A percentile compares a stretch with the other conserved stretches of the same genome.
Evolutionary conservation across 1,140 invertebrate species (phyloP).

Genomic region (Copidosoma floridanum): DNA sequence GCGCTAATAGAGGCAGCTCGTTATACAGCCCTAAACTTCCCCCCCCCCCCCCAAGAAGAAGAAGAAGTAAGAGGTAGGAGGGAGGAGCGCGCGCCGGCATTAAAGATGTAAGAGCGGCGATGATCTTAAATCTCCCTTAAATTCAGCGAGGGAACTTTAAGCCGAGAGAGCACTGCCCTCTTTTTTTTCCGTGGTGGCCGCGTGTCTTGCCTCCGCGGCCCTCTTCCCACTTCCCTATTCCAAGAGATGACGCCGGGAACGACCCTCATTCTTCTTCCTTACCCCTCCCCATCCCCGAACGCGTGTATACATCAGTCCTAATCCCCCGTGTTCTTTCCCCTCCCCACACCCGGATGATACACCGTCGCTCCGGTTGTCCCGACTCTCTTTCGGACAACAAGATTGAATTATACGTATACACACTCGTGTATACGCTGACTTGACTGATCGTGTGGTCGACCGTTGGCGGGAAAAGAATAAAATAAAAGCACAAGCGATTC

Average conservation of each 20-base stretch:
- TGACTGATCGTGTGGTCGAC: too few species aligned
- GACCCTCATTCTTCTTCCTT: conserved; percentile 21
- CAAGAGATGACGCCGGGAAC: neutral
- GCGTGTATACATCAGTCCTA: conserved; percentile 29
- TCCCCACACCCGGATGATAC: too few species aligned
- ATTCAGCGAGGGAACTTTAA: conserved; percentile 32
- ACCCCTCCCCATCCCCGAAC: conserved; percentile 7
- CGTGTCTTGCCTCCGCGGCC: neutral
- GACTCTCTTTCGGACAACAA: conserved; percentile 18
- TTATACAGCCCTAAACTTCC: too few species aligned
- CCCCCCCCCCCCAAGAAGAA: too few species aligned
- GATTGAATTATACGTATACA: too few species aligned
- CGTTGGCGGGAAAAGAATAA: too few species aligned
- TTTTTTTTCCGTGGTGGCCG: neutral
- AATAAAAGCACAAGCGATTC: too few species aligned
- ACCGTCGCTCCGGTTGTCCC: too few species aligned
- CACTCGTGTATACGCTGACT: too few species aligned
- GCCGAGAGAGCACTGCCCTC: conserved; percentile 4
- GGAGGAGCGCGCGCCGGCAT: conserved; percentile 16
- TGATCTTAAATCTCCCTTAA: conserved; percentile 37
- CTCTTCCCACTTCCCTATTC: neutral
- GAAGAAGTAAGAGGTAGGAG: neutral
- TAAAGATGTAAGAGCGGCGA: conserved; percentile 41
- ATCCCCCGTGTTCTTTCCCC: conserved; percentile 8
- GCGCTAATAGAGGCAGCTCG: too few species aligned